Evolutionary conservation across 2,113 vertebrate genomes (phyloP).

Genomic region (Anas platyrhynchos): DNA sequence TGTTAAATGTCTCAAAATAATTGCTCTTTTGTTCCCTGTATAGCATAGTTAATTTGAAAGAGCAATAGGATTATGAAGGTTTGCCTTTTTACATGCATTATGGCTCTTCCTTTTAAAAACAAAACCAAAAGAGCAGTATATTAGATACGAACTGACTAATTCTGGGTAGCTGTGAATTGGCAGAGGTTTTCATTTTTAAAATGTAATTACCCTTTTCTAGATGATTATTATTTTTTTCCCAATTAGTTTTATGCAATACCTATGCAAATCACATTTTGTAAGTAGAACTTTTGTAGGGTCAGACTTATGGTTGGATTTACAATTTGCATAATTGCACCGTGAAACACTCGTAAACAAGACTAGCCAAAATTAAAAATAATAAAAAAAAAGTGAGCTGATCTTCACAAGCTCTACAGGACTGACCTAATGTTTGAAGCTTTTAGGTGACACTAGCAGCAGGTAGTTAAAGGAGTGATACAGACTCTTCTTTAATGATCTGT

Average conservation of each 20-base stretch:
- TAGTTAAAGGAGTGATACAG: background rate
- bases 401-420: background rate
- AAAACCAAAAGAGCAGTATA: background rate
- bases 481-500: background rate
- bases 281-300: background rate
- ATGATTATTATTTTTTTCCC: background rate
- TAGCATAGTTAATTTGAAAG: background rate
- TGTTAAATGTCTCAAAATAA: background rate
- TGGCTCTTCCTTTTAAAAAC: background rate
- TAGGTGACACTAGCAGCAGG: background rate
- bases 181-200: background rate
- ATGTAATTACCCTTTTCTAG: background rate
- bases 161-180: background rate
- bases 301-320: background rate
- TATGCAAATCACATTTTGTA: conserved; percentile 7
- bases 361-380: background rate
- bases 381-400: background rate
- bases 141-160: background rate
- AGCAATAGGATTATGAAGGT: background rate
- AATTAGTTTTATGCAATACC: background rate
- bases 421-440: background rate
- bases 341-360: background rate
- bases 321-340: background rate
- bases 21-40: background rate
- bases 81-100: background rate